Base-by-base conservation (phyloP, 2,888 invertebrate genomes). In the Prosopocoilus inquinatus region DNA sequence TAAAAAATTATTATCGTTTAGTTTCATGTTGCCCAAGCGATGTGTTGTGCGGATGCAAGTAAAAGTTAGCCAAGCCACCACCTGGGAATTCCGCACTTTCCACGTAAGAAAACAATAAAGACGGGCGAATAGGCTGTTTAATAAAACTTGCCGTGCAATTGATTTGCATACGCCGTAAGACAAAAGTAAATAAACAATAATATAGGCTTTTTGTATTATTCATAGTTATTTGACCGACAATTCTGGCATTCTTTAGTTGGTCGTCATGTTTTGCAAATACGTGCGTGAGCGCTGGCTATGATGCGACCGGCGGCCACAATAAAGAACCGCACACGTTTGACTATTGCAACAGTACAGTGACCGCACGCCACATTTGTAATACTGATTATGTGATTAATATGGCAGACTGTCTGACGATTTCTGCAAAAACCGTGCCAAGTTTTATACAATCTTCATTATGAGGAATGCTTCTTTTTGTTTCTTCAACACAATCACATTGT, bases 281-380 rank as follows among this genome's bases (percentile, higher is more conserved):
- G 58, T 60, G 51, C 60, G 60, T 56, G 57, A 57, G 53, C 55
- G 50, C 57, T 49, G 47, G 52, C 44, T 53, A 54, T 57, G 47
- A 55, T 41, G 57, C 53, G 16, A 50, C 50, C 53, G 56, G 59
- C 57, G 55, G 61, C 55, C 55, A 61, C 63, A 60, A 63, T 58
- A 63, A 55, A 63, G 58, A 57, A 56, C 55, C 57, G 55, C 57
- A 50, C 53, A 60, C 61, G 59, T 62, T 52, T 56, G 56, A 53
- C 57, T 53, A 60, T 58, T 58, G 59, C 59, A 60, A 55, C 52
- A 55, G 59, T 63, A 60, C 63, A 61, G 54, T 60, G 63, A 63
- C 61, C 60, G 61, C 55, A 45, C 50, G 11, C 15, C 7, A 32
- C 35, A 46, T 43, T 28, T 9, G 43, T 43, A 34, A 15, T 44